A percentile compares a stretch with the other conserved stretches of the same genome.
phyloP scores from a whole-genome alignment of 2,888 invertebrate genomes.

The Lampropteryx suffumata region DNA sequence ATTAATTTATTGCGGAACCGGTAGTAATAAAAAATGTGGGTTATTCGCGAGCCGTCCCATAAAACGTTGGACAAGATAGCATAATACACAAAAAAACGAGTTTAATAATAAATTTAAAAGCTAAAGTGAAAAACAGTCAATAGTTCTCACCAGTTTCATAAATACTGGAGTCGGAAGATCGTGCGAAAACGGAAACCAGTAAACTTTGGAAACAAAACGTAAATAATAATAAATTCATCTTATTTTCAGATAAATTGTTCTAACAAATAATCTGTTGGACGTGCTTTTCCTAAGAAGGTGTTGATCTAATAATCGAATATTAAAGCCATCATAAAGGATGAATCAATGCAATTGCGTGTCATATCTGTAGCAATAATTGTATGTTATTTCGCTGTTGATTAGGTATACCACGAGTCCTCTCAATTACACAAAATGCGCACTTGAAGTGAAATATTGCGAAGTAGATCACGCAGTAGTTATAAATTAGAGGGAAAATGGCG shows the following conservation, averaged over 20 bases:
- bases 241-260: conserved; percentile 2
- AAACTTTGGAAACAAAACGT: conserved; percentile 9
- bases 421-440: conserved; percentile 27
- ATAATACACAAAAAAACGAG: no score
- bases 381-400: conserved; percentile 20
- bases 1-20: no score
- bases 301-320: conserved; percentile 4
- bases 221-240: conserved; percentile 8
- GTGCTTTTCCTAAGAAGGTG: conserved; percentile 7
- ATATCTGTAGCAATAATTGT: conserved; percentile 20
- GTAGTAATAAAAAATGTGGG: no score
- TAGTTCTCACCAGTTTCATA: conserved; percentile 24
- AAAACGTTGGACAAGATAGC: no score
- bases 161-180: conserved; percentile 14
- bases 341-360: conserved; percentile 25
- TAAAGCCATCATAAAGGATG: not conserved
- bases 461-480: conserved; percentile 13
- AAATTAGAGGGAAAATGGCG: conserved; percentile 17
- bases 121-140: no score
- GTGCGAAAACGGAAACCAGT: conserved; percentile 9
- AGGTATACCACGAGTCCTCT: conserved; percentile 28
- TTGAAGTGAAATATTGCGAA: conserved; percentile 23
- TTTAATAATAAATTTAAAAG: no score
- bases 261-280: not conserved
- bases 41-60: no score